These are phyloP conservation scores for Dinoponera quadriceps DNA, from an alignment of 1,140 invertebrate species.

Conservation along the genomic window DNA sequence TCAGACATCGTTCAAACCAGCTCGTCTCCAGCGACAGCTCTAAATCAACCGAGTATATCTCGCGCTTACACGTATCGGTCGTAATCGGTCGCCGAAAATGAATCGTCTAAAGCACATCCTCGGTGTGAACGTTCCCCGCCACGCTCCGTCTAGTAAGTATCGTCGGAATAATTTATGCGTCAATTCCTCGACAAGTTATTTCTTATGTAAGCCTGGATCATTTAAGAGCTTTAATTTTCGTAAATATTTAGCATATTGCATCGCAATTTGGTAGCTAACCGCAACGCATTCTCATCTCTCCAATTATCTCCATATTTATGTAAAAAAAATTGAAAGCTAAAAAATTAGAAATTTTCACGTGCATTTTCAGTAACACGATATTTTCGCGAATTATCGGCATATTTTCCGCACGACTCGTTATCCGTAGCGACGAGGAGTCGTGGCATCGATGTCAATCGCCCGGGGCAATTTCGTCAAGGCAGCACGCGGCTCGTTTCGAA, in stretches of 20 bases:
- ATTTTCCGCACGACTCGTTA: neutral
- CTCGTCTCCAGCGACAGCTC: neutral
- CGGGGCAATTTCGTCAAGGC: neutral
- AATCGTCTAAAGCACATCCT: constrained; percentile 73
- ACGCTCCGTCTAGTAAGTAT: constrained; percentile 64
- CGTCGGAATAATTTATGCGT: neutral
- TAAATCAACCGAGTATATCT: constrained; percentile 32
- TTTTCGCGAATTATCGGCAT: too few relatives aligned
- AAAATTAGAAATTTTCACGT: too few relatives aligned
- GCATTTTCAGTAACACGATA: too few relatives aligned
- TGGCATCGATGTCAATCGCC: neutral
- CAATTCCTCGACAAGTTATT: neutral
- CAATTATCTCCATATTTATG: too few relatives aligned
- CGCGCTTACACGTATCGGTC: neutral
- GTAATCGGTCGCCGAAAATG: constrained; percentile 59
- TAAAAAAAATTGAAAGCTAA: too few relatives aligned
- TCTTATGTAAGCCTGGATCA: neutral
- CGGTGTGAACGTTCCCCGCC: constrained; percentile 51
- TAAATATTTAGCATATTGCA: neutral
- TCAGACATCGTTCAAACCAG: neutral
- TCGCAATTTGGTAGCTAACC: neutral
- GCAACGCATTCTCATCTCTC: neutral
- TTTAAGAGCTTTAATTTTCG: neutral
- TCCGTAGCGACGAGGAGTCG: neutral
- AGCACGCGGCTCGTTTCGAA: constrained; percentile 16